Conservation (phyloP, 2,797 vertebrate genomes). For the Antrozous pallidus region DNA sequence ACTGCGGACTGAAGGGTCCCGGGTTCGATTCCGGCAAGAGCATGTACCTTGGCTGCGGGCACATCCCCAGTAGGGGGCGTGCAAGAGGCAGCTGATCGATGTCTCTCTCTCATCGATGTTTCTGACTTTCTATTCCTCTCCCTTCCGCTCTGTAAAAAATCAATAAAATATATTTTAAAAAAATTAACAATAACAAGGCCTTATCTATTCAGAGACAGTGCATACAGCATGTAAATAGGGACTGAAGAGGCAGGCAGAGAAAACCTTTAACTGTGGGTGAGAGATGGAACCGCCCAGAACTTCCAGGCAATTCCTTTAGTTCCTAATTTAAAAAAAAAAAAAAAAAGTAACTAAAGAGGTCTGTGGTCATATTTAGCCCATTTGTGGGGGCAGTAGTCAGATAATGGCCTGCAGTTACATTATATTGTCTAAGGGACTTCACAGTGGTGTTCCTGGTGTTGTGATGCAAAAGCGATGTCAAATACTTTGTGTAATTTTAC, state of each 20-base stretch:
- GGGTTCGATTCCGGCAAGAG: no score
- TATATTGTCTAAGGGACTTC: background rate
- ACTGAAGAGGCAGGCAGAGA: background rate
- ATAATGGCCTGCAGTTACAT: background rate
- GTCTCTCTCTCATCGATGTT: no score
- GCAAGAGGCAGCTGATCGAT: no score
- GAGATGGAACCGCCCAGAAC: background rate
- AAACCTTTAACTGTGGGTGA: background rate
- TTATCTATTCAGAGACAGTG: background rate
- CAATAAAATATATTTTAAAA: no score
- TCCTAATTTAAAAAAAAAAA: slow-evolving; percentile 23
- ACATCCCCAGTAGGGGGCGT: no score
- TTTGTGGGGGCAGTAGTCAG: background rate
- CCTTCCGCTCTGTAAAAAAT: no score
- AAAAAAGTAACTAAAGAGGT: background rate
- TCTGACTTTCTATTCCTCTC: no score
- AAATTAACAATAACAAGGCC: background rate
- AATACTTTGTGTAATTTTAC: background rate
- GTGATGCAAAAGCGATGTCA: background rate
- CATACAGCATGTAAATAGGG: background rate
- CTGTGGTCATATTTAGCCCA: background rate
- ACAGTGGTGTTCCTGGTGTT: background rate
- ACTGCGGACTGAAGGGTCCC: no score
- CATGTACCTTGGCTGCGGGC: no score
- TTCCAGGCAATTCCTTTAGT: background rate